phyloP scores from a whole-genome alignment of 2,113 vertebrate genomes.

The Argyrosomus japonicus region DNA sequence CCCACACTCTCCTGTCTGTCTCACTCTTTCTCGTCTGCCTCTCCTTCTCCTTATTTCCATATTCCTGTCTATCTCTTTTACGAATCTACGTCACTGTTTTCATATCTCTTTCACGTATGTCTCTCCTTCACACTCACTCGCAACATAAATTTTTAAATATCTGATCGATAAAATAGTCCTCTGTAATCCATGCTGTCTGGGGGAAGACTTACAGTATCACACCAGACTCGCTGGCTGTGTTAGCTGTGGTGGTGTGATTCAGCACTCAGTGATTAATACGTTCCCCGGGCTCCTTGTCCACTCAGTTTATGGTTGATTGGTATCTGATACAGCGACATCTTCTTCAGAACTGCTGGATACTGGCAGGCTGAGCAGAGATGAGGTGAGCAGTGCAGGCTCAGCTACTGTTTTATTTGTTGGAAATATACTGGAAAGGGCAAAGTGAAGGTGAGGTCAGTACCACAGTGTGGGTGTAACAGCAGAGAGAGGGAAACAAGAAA shows the following conservation, averaged over 20 bases:
- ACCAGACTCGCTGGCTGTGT: conserved; percentile 14
- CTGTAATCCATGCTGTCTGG: not conserved
- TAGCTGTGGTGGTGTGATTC: conserved; percentile 11
- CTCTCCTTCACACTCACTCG: not conserved
- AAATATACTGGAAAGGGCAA: conserved; percentile 31
- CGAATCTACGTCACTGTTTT: not conserved
- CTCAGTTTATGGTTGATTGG: conserved; percentile 28
- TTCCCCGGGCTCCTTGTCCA: not conserved
- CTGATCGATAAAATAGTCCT: conserved; percentile 31
- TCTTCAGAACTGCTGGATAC: conserved; percentile 4
- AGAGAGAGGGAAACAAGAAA: not conserved
- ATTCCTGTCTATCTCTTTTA: not conserved
- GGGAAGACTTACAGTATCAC: not conserved
- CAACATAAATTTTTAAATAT: not conserved
- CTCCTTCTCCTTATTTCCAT: not conserved
- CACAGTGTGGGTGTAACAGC: conserved; percentile 5
- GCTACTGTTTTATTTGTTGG: conserved; percentile 41
- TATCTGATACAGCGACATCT: conserved; percentile 40
- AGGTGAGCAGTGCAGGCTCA: conserved; percentile 34
- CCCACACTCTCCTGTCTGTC: conserved; percentile 23
- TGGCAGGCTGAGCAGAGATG: conserved; percentile 23
- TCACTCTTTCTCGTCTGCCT: not conserved
- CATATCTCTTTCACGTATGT: not conserved
- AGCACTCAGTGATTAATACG: conserved; percentile 22
- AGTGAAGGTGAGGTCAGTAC: conserved; percentile 31